Evolutionary conservation across 1,140 invertebrate species (phyloP).

Genomic region (Drosophila lacteicornis): DNA sequence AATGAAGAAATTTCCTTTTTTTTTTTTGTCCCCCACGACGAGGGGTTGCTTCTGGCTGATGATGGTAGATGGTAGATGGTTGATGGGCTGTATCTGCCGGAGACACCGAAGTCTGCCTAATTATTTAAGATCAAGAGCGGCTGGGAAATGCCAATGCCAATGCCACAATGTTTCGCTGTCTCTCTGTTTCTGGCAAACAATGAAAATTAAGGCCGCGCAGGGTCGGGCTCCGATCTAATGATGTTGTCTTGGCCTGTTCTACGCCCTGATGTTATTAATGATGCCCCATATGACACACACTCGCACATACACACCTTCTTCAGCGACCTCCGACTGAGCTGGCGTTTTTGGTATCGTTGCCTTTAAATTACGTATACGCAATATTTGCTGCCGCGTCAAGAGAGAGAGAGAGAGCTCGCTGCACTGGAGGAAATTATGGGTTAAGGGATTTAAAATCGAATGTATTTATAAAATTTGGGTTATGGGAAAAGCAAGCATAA

Average conservation of each 20-base stretch:
- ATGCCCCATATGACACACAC: slow-evolving; percentile 68
- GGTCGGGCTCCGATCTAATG: slow-evolving; percentile 55
- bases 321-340: slow-evolving; percentile 19
- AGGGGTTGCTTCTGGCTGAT: slow-evolving; percentile 5
- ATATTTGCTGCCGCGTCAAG: slow-evolving; percentile 63
- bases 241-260: slow-evolving; percentile 61
- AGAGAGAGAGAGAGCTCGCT: slow-evolving; percentile 21
- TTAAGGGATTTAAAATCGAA: neutral
- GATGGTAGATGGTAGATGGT: slow-evolving; percentile 12
- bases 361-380: slow-evolving; percentile 77
- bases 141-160: slow-evolving; percentile 56
- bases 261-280: slow-evolving; percentile 72
- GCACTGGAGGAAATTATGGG: slow-evolving; percentile 6
- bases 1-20: slow-evolving; percentile 67
- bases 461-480: too few species aligned
- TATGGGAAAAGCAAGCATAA: too few species aligned
- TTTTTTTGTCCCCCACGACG: slow-evolving; percentile 1
- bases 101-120: slow-evolving; percentile 75
- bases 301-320: slow-evolving; percentile 10
- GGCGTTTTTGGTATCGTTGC: slow-evolving; percentile 52
- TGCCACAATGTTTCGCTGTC: slow-evolving; percentile 8
- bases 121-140: slow-evolving; percentile 78
- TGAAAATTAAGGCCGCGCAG: slow-evolving; percentile 68
- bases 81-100: slow-evolving; percentile 57
- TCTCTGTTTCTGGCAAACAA: slow-evolving; percentile 50